phyloP scores from a whole-genome alignment of 2,113 vertebrate species.

The Salminus brasiliensis region DNA sequence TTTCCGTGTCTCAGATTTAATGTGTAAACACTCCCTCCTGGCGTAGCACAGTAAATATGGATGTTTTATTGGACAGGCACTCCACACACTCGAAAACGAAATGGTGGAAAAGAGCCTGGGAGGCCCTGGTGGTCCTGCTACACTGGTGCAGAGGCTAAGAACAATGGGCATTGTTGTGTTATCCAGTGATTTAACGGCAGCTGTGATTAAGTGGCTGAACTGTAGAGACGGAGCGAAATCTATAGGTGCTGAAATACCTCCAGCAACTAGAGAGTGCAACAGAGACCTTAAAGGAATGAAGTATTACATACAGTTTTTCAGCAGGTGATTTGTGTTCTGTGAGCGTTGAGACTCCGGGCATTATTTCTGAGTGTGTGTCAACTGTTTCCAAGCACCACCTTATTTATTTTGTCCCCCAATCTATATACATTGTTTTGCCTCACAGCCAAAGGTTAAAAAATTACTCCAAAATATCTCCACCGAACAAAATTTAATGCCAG shows the following conservation, averaged over 20 bases:
- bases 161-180: conserved; percentile 18
- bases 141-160: background rate
- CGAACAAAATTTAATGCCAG: too few relatives aligned
- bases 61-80: conserved; percentile 28
- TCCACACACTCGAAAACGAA: background rate
- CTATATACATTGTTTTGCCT: too few relatives aligned
- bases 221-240: background rate
- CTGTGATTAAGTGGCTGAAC: conserved; percentile 8
- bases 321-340: too few relatives aligned
- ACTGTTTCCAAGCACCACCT: too few relatives aligned
- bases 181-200: conserved; percentile 38
- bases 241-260: conserved; percentile 12
- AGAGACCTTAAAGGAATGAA: conserved; percentile 1
- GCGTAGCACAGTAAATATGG: conserved; percentile 28
- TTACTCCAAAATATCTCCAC: too few relatives aligned
- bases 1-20: conserved; percentile 10
- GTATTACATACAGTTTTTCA: too few relatives aligned
- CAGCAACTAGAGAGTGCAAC: background rate
- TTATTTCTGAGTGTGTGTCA: too few relatives aligned
- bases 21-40: conserved; percentile 16
- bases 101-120: background rate
- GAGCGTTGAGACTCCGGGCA: too few relatives aligned
- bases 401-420: too few relatives aligned
- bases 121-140: background rate
- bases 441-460: too few relatives aligned